phyloP scores from a whole-genome alignment of 2,113 vertebrate genomes.

The Petromus typicus region DNA sequence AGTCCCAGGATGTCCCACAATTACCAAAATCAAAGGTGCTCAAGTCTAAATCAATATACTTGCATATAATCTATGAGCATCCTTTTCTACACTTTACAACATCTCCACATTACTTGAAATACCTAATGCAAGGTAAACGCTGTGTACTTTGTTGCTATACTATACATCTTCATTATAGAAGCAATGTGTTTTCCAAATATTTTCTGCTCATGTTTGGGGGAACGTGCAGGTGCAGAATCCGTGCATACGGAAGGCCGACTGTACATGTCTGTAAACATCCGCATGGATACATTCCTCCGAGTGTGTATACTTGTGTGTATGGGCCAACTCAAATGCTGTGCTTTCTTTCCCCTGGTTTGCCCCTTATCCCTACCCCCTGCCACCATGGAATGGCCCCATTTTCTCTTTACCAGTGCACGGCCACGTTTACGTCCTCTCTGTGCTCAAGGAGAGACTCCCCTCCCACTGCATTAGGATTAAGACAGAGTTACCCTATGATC shows the following conservation, averaged over 20 bases:
- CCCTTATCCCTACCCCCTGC: accelerated
- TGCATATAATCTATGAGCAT: not conserved
- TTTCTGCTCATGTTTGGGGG: not conserved
- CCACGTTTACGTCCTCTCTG: not conserved
- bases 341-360: not conserved
- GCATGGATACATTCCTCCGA: not conserved
- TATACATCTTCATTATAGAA: not conserved
- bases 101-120: not conserved
- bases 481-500: slow-evolving; percentile 78
- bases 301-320: not conserved
- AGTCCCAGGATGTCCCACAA: not conserved
- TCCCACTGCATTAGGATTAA: slow-evolving; percentile 56
- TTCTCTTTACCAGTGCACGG: not conserved
- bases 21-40: not conserved
- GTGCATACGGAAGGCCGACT: not conserved
- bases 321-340: not conserved
- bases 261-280: not conserved
- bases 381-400: not conserved
- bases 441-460: not conserved
- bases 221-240: not conserved
- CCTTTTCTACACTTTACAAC: not conserved
- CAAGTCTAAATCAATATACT: not conserved
- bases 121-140: not conserved
- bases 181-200: not conserved
- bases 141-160: not conserved